Evolutionary conservation across 1,140 invertebrate genomes (phyloP).

Genomic region (Apis mellifera): Amel_HAv3.1 CM009940.2:1698501-1699000

Average conservation of each 20-base stretch:
- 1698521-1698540: not conserved
- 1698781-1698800: conserved; percentile 52
- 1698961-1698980: not conserved
- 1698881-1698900: not conserved
- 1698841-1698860: not conserved
- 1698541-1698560: not conserved
- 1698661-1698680: conserved; percentile 77
- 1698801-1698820: not conserved
- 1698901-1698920: conserved; percentile 37
- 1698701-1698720: conserved; percentile 55
- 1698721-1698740: not conserved
- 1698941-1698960: not conserved
- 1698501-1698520: conserved; percentile 61
- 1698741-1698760: conserved; percentile 8
- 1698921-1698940: conserved; percentile 30
- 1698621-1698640: conserved; percentile 77
- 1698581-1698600: conserved; percentile 59
- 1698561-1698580: conserved; percentile 26
- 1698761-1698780: conserved; percentile 22
- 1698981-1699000: conserved; percentile 22
- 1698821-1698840: not conserved
- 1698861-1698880: conserved; percentile 23
- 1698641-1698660: conserved; percentile 77
- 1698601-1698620: conserved; percentile 78
- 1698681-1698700: conserved; percentile 74